These are phyloP conservation scores for Hermodice carunculata DNA, from an alignment of 2,888 invertebrate genomes.

Conservation along the genomic window DNA sequence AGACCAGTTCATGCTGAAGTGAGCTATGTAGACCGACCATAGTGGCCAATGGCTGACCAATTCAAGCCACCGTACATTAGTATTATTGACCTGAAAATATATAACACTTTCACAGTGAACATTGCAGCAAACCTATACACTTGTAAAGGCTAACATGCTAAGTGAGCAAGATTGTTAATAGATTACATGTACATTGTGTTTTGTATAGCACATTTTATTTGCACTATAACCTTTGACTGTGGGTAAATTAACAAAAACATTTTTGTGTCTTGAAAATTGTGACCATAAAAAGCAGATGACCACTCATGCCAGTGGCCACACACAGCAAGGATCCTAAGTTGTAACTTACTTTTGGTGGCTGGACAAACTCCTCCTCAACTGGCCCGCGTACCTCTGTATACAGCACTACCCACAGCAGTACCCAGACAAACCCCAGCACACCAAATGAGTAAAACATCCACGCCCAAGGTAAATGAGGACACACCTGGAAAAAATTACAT, in stretches of 20 bases:
- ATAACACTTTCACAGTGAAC: no score
- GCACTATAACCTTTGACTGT: no score
- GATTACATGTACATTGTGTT: no score
- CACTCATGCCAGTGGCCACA: no score
- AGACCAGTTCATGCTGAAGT: conserved; percentile 86
- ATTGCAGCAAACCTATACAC: no score
- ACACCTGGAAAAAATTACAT: conserved; percentile 73
- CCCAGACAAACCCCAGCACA: conserved; percentile 78
- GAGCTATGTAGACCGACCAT: conserved; percentile 82
- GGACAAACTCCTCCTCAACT: conserved; percentile 65
- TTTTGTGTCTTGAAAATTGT: no score
- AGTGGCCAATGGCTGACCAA: conserved; percentile 79
- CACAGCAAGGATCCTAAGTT: no score
- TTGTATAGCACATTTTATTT: no score
- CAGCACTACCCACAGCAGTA: conserved; percentile 76
- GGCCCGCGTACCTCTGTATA: conserved; percentile 74
- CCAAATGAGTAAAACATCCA: conserved; percentile 80
- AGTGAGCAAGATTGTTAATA: no score
- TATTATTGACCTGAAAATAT: conserved; percentile 73
- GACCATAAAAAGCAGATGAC: no score
- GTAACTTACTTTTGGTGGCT: conserved; percentile 67
- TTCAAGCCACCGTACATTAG: conserved; percentile 76
- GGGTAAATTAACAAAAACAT: no score
- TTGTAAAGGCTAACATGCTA: no score
- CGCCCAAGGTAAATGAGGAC: conserved; percentile 79